These are phyloP conservation scores for Eretmochelys imbricata DNA, from an alignment of 2,113 vertebrate genomes.

Conservation along the genomic window DNA sequence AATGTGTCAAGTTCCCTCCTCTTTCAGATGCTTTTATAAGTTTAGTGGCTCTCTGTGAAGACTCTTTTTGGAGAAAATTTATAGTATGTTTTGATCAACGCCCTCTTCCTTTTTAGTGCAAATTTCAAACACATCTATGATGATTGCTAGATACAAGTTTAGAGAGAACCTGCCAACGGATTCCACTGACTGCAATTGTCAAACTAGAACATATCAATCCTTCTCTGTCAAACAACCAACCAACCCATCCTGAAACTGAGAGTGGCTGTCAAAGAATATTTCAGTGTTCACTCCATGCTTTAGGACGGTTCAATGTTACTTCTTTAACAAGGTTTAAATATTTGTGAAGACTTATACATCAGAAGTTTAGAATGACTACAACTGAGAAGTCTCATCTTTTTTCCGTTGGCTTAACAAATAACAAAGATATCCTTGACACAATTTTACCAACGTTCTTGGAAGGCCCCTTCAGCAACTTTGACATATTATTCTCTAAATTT, in stretches of 20 bases:
- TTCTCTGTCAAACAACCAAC: background rate
- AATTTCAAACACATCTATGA: background rate
- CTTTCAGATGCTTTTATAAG: background rate
- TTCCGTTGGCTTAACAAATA: background rate
- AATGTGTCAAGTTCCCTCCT: background rate
- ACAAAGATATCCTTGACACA: background rate
- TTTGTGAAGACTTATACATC: background rate
- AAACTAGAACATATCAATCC: background rate
- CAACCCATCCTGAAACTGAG: background rate
- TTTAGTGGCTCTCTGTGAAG: background rate
- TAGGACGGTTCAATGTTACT: background rate
- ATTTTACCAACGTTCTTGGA: background rate
- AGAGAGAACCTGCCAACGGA: background rate
- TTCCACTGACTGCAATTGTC: background rate
- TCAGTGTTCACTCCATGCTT: background rate
- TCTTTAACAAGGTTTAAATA: background rate
- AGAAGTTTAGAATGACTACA: background rate
- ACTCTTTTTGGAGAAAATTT: background rate
- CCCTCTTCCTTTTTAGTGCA: background rate
- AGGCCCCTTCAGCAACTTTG: background rate
- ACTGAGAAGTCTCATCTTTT: background rate
- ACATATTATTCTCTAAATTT: background rate
- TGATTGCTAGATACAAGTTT: background rate
- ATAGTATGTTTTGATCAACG: background rate
- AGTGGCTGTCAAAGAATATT: background rate